Percentiles rank a stretch among this genome's conserved stretches.
These are phyloP conservation scores for Blomia tropicalis DNA, from an alignment of 2,888 invertebrate species.

Conservation along the genomic window DNA sequence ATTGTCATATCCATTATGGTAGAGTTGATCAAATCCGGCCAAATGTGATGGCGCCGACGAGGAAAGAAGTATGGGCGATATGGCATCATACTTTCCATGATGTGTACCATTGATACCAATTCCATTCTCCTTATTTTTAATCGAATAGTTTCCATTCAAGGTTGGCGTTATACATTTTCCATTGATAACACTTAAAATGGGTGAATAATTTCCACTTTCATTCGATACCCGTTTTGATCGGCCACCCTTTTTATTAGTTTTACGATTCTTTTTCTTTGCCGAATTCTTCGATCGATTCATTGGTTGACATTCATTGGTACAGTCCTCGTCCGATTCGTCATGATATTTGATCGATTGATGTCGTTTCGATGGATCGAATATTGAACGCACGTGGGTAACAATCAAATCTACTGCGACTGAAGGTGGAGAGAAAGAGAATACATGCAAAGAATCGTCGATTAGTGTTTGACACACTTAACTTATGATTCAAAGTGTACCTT, in stretches of 20 bases:
- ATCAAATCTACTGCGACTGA: slow-evolving; percentile 92
- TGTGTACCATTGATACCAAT: background rate
- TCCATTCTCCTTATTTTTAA: background rate
- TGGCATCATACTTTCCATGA: background rate
- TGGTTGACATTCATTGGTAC: too few relatives aligned
- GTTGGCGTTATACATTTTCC: background rate
- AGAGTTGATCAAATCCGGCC: background rate
- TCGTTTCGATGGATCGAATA: slow-evolving; percentile 40
- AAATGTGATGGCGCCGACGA: slow-evolving; percentile 9
- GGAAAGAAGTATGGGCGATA: background rate
- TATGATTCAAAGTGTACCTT: too few relatives aligned
- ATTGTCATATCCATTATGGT: background rate
- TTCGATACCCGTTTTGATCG: background rate
- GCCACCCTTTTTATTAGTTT: background rate
- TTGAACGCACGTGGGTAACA: slow-evolving; percentile 88
- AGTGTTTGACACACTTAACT: too few relatives aligned
- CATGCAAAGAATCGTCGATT: background rate
- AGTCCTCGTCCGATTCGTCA: too few relatives aligned
- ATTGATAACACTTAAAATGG: background rate
- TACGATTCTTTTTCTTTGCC: background rate
- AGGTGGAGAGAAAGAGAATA: slow-evolving; percentile 43
- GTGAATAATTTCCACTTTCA: background rate
- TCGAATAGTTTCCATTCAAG: background rate
- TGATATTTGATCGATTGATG: slow-evolving; percentile 20
- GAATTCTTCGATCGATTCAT: background rate